These are phyloP conservation scores for Caenorhabditis panamensis DNA, from an alignment of 2,888 invertebrate genomes.

Conservation along the genomic window DNA sequence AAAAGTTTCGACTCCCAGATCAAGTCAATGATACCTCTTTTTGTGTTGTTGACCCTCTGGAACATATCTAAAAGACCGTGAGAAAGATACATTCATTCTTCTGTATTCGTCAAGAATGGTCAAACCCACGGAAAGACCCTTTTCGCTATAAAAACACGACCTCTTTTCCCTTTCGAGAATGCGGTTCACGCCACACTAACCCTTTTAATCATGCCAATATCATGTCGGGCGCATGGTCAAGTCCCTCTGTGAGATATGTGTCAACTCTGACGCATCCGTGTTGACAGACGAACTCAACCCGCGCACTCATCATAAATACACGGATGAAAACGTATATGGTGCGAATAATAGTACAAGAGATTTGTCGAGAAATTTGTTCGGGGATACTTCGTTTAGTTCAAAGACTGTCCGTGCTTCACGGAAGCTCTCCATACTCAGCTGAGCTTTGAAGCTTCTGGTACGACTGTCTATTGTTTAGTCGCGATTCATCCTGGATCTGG, in stretches of 20 bases:
- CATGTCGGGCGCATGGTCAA: slow-evolving; percentile 34
- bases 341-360: not conserved
- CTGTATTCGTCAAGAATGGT: too few species aligned
- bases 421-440: too few species aligned
- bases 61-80: too few species aligned
- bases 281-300: slow-evolving; percentile 52
- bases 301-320: slow-evolving; percentile 53
- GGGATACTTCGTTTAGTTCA: too few species aligned
- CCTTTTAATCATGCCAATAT: slow-evolving; percentile 31
- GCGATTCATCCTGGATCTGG: slow-evolving; percentile 22
- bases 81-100: too few species aligned
- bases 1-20: slow-evolving; percentile 4
- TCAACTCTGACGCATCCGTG: slow-evolving; percentile 52
- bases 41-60: too few species aligned
- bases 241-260: slow-evolving; percentile 29
- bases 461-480: not conserved
- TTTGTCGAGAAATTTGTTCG: too few species aligned
- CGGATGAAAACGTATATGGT: slow-evolving; percentile 37
- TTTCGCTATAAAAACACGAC: not conserved
- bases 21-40: too few species aligned
- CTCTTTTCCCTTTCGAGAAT: slow-evolving; percentile 4
- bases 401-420: too few species aligned
- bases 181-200: slow-evolving; percentile 9
- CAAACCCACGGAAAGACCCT: too few species aligned
- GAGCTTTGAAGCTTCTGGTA: too few species aligned